These are phyloP conservation scores for Psittacula echo DNA, from an alignment of 2,797 vertebrate genomes.

Conservation along the genomic window DNA sequence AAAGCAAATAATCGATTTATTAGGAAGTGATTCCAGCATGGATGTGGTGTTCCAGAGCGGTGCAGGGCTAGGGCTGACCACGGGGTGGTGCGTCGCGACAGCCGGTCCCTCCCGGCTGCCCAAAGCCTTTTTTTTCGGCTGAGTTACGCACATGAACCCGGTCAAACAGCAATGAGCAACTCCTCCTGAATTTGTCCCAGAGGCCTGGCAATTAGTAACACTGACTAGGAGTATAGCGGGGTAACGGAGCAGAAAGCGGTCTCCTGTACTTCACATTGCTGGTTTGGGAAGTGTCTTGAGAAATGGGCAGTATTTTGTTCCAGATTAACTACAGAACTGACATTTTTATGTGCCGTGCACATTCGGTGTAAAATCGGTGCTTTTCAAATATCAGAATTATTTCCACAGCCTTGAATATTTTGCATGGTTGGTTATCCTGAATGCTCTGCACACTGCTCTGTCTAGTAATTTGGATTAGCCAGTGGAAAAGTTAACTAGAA, in stretches of 20 bases:
- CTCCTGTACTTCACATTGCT: not conserved
- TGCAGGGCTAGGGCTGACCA: slow-evolving; percentile 38
- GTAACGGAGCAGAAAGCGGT: not conserved
- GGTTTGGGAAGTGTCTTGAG: not conserved
- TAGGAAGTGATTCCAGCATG: not conserved
- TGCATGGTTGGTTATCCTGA: not conserved
- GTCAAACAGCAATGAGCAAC: fast-evolving
- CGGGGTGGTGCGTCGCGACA: slow-evolving; percentile 55
- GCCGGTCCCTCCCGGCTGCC: not conserved
- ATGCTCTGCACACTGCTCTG: not conserved
- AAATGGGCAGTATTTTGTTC: not conserved
- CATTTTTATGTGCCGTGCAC: not conserved
- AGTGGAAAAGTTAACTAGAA: slow-evolving; percentile 1
- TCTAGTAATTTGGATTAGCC: slow-evolving; percentile 39
- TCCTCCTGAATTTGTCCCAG: not conserved
- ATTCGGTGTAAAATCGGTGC: not conserved
- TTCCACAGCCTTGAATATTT: not conserved
- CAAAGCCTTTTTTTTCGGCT: not conserved
- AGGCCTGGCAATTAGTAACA: not conserved
- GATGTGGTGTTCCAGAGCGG: not conserved
- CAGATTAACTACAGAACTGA: not conserved
- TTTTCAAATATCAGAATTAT: not conserved
- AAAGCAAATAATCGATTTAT: not conserved
- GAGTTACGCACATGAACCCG: fast-evolving
- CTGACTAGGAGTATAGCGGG: fast-evolving